Conservation (phyloP, 2,797 vertebrate species). For the Caiman crocodilus region DNA sequence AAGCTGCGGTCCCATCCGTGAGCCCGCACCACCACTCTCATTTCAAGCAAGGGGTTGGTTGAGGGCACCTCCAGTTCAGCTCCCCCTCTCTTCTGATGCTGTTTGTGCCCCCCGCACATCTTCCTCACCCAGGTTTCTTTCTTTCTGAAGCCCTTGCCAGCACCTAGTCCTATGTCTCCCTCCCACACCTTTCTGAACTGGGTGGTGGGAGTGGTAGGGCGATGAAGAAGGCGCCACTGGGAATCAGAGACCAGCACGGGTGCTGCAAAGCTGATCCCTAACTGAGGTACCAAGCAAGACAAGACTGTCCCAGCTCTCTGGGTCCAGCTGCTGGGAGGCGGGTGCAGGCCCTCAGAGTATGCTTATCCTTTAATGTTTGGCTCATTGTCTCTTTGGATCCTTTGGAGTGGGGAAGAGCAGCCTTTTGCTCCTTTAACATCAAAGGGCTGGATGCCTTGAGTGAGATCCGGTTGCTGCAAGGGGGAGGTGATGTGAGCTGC, state of each 20-base stretch:
- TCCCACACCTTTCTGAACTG: not conserved
- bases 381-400: not conserved
- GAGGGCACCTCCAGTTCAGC: not conserved
- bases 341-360: not conserved
- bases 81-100: not conserved
- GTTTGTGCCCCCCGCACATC: not conserved
- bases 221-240: not conserved
- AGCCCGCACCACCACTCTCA: not conserved
- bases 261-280: not conserved
- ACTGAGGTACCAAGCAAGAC: not conserved
- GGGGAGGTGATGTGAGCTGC: conserved; percentile 15
- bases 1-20: not conserved
- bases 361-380: conserved; percentile 48
- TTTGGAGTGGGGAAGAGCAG: not conserved
- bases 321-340: not conserved
- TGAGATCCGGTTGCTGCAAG: conserved; percentile 33
- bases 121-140: not conserved
- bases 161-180: not conserved
- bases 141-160: not conserved
- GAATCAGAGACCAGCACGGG: not conserved
- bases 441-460: conserved; percentile 42
- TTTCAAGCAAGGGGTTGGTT: not conserved
- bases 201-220: not conserved
- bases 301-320: not conserved
- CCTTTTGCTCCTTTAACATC: conserved; percentile 35